These are phyloP conservation scores for Caerostris darwini DNA, from an alignment of 1,140 invertebrate genomes.

Conservation along the genomic window DNA sequence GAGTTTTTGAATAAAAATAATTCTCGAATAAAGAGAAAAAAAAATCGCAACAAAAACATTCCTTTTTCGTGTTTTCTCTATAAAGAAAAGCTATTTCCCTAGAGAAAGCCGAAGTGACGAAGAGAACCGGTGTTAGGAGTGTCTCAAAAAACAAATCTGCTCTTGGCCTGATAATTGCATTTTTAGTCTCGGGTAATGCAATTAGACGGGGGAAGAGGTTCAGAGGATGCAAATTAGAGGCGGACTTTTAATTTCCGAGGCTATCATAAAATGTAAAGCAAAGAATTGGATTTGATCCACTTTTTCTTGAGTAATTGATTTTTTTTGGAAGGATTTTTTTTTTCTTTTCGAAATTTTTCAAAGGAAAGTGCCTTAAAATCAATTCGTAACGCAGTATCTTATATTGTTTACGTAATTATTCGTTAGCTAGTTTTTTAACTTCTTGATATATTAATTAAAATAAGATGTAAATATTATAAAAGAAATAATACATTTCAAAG, in stretches of 20 bases:
- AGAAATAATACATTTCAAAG: too few relatives aligned
- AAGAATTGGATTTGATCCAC: background rate
- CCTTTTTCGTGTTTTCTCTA: background rate
- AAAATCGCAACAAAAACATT: background rate
- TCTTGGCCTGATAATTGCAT: constrained; percentile 25
- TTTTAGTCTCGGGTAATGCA: constrained; percentile 17
- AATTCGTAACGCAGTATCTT: too few relatives aligned
- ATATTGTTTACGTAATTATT: too few relatives aligned
- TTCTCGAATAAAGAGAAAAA: background rate
- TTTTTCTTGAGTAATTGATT: background rate
- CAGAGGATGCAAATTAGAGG: background rate
- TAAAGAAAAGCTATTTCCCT: background rate
- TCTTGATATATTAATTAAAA: too few relatives aligned
- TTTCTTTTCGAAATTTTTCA: too few relatives aligned
- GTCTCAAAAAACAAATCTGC: background rate
- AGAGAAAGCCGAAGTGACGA: background rate
- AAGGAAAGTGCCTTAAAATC: too few relatives aligned
- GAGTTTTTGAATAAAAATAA: background rate
- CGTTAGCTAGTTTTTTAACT: too few relatives aligned
- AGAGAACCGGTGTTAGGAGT: background rate
- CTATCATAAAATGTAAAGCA: constrained; percentile 50
- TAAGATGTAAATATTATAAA: too few relatives aligned
- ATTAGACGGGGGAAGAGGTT: background rate
- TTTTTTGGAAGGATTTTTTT: background rate
- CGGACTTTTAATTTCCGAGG: constrained; percentile 58